Percentiles rank a stretch among this genome's conserved stretches.
phyloP scores from a whole-genome alignment of 2,888 invertebrate genomes.

The Euzophera pinguis region DNA sequence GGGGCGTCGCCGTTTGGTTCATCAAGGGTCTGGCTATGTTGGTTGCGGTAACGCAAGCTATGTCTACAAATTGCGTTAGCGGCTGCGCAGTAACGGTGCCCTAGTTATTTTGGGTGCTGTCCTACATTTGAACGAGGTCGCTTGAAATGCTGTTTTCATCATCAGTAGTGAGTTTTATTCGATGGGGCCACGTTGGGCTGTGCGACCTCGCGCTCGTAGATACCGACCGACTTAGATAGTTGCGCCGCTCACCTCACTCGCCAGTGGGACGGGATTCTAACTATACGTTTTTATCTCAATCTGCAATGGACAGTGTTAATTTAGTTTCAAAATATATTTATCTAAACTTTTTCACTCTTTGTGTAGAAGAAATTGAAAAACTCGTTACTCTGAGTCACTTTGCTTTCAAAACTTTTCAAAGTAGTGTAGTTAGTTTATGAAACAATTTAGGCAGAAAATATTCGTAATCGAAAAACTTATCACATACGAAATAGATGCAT shows the following conservation, averaged over 20 bases:
- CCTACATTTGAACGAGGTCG: conserved; percentile 72
- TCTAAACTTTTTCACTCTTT: too few species aligned
- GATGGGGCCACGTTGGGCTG: conserved; percentile 69
- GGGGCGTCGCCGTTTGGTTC: conserved; percentile 20
- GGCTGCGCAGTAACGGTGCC: conserved; percentile 71
- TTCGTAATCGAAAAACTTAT: conserved; percentile 11
- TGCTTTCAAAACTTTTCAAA: too few species aligned
- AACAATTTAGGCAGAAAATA: too few species aligned
- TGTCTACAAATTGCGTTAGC: conserved; percentile 59
- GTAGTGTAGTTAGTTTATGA: too few species aligned
- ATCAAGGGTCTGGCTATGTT: conserved; percentile 32
- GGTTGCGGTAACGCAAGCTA: conserved; percentile 38
- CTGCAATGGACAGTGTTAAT: conserved; percentile 13
- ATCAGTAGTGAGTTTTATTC: conserved; percentile 61
- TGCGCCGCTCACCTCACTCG: conserved; percentile 39
- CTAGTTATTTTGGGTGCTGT: conserved; percentile 76
- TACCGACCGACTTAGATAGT: conserved; percentile 44
- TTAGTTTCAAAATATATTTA: too few species aligned
- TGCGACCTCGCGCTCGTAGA: conserved; percentile 44
- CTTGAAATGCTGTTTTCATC: conserved; percentile 67
- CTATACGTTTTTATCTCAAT: conserved; percentile 22
- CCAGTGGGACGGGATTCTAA: conserved; percentile 30
- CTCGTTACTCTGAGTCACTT: too few species aligned
- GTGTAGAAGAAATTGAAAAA: too few species aligned
- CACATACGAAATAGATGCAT: conserved; percentile 18